Percentiles rank a stretch among this genome's conserved stretches.
Conservation (phyloP, 2,113 vertebrate genomes). For the Sminthopsis crassicaudata region DNA sequence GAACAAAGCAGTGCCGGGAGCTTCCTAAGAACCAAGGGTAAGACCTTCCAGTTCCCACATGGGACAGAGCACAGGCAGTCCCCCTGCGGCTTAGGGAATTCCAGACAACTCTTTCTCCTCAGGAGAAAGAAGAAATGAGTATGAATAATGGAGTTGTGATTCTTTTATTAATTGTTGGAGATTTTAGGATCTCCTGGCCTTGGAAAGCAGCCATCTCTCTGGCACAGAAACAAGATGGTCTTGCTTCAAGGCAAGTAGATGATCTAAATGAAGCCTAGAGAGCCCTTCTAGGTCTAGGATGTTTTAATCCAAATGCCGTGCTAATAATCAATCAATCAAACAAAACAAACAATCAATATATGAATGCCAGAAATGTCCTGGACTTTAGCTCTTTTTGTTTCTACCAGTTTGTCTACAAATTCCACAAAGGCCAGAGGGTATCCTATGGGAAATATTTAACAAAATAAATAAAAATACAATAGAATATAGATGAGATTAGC, state of each 20-base stretch:
- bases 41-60: rapidly evolving
- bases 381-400: not conserved
- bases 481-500: not conserved
- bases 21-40: not conserved
- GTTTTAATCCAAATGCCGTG: not conserved
- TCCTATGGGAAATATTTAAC: not conserved
- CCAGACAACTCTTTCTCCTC: not conserved
- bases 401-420: not conserved
- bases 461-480: not conserved
- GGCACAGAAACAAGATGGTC: not conserved
- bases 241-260: not conserved
- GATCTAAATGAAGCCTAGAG: not conserved
- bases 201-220: not conserved
- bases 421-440: not conserved
- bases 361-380: not conserved
- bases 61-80: not conserved
- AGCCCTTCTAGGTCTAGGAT: not conserved
- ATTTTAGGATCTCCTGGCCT: not conserved
- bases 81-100: not conserved
- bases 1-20: not conserved
- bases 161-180: not conserved
- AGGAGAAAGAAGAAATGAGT: not conserved
- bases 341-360: not conserved
- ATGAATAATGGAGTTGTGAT: not conserved
- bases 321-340: not conserved